Conservation (phyloP, 2,113 vertebrate species). For the Oryzias woworae region DNA sequence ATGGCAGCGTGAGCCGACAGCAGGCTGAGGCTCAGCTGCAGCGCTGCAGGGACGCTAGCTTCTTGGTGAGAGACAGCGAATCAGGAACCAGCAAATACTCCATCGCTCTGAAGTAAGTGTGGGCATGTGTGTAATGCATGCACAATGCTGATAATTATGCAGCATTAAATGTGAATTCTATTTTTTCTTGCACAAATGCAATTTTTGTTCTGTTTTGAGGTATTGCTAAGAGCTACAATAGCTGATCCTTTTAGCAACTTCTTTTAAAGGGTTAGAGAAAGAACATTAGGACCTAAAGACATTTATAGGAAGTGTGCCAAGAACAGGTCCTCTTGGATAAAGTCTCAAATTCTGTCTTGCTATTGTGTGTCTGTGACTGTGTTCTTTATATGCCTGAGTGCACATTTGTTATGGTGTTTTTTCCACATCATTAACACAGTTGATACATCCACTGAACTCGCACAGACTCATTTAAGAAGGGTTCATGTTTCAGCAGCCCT, state of each 20-base stretch:
- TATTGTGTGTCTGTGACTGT: conserved; percentile 9
- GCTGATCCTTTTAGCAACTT: not conserved
- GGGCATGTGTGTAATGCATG: conserved; percentile 12
- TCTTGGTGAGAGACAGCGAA: conserved; percentile 93
- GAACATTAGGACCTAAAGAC: not conserved
- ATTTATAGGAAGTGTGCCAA: conserved; percentile 9
- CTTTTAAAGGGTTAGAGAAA: conserved; percentile 3
- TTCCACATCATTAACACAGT: conserved; percentile 59
- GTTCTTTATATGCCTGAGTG: conserved; percentile 31
- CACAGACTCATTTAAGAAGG: conserved; percentile 29
- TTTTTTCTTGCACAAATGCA: not conserved
- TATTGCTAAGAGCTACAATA: conserved; percentile 8
- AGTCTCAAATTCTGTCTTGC: conserved; percentile 24
- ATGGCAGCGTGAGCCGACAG: conserved; percentile 88
- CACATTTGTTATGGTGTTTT: conserved; percentile 50
- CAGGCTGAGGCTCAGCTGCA: conserved; percentile 93
- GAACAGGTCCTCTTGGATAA: conserved; percentile 31
- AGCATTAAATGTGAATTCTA: too few species aligned
- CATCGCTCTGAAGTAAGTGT: conserved; percentile 93
- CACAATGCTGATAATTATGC: not conserved
- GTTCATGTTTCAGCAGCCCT: conserved; percentile 7
- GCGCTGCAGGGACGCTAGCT: conserved; percentile 89
- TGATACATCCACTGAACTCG: conserved; percentile 42
- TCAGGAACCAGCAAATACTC: conserved; percentile 93
- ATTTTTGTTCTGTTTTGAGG: not conserved